Evolutionary conservation across 2,797 vertebrate species (phyloP), one percentile per base, ranked within the genome.

Genomic region (Antrozous pallidus): DNA sequence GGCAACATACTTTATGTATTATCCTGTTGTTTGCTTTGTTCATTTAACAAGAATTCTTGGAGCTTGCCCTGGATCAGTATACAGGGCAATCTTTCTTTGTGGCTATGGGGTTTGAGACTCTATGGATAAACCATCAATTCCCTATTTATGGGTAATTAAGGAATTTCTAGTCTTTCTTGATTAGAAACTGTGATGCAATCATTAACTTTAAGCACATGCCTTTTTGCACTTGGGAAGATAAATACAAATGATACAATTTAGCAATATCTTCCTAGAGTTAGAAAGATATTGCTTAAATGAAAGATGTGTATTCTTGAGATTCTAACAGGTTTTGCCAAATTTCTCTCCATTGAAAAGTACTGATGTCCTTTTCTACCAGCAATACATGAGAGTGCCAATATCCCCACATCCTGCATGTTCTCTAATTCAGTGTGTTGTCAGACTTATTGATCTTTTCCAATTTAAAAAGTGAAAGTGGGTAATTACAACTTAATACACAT

Each of bases 231-330:
- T 86, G 58, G 33, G 31, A 78, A 82, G 71, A 83, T 56, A 69
- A 86, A 24, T 49, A 31, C 20, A 42, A 91, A 73, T 75, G 14
- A 38, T n/a, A n/a, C n/a, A n/a, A n/a, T n/a, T n/a, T n/a, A n/a
- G n/a, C n/a, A n/a, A n/a, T n/a, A n/a, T n/a, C 24, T 94, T 95
- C 26, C 28, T 74, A 82, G 51, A 83, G 45, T 79, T 70, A 58
- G 51, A n/a, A 74, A 78, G 33, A 58, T 14, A 9, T 75, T 80
- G 33, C 65, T 86, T n/a, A 75, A 80, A 14, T 73, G 28, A 94
- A 83, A 88, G 71, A 79, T 61, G 18, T 20, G 4, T 36, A 12
- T 8, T 56, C 11, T 88, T 74, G 31, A 24, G 56, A 85, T 78
- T 88, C 75, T 93, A 93, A 78, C 11, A 38, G 9, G 63, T 49